Evolutionary conservation across 2,797 vertebrate genomes (phyloP), one percentile per base, ranked within the genome.

Genomic region (Neosilurus mollespiculum): DNA sequence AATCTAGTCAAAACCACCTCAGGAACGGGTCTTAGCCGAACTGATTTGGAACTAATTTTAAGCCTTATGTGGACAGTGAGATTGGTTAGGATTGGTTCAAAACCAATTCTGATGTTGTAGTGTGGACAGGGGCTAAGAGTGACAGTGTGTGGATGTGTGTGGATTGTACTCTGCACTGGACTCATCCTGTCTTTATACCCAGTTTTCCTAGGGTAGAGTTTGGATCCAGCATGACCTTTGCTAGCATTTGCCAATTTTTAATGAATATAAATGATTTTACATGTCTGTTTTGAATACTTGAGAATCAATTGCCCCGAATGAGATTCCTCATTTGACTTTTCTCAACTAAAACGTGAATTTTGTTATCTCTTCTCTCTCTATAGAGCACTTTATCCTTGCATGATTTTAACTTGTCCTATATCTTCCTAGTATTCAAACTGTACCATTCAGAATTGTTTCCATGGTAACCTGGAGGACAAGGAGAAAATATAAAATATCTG

Each of bases 391-490:
- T 58, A 22, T 10, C n/a, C 65, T 56, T 24, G 43, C 43, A 43
- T 43, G 43, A 43, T 43, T 43, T 43, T 43, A 43, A 43, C 43
- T 5, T 43, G 43, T 43, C 43, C 8, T 43, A 4, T 43, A 43
- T 20, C 37, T 20, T 58, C 18, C 12, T 81, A 22, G 18, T 75
- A 69, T 66, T 76, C 72, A 78, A 49, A 65, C 9, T 14, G 3
- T 15, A 62, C 37, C 15, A 62, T 10, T 70, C 24, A 37, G 66
- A 16, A 71, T 72, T 71, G 80, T 85, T 85, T 82, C 84, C 75
- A 85, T 82, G 84, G 80, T 49, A 85, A 82, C 84, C 14, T 49
- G 73, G 65, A 58, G 70, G 20, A 54, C 49, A 70, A 37, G 51
- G 67, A 4, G 43, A 43, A 43, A 43, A 43, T 43, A 43, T 43